These are phyloP conservation scores for Oreocharis arfaki DNA, from an alignment of 2,113 vertebrate genomes.

Conservation along the genomic window DNA sequence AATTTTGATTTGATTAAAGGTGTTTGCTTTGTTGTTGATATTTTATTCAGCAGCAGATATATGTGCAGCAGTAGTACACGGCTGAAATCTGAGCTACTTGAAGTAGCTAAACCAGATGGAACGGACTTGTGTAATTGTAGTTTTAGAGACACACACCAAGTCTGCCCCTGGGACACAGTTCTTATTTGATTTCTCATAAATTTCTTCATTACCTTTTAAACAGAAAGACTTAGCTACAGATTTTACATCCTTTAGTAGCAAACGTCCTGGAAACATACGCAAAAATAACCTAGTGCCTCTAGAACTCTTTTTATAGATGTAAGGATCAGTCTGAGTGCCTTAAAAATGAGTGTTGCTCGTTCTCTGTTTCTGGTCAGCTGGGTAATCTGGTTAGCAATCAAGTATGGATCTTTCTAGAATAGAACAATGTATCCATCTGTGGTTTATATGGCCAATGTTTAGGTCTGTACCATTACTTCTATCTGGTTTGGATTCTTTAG, in stretches of 20 bases:
- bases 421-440: background rate
- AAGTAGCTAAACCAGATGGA: background rate
- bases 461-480: background rate
- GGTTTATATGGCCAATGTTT: background rate
- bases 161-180: background rate
- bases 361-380: background rate
- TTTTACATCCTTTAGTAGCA: background rate
- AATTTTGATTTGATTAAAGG: background rate
- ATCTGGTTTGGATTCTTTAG: background rate
- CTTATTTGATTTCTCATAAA: background rate
- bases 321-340: background rate
- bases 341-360: background rate
- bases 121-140: background rate
- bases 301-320: background rate
- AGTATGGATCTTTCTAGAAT: background rate
- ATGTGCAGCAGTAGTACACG: accelerated
- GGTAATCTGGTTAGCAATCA: background rate
- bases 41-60: background rate
- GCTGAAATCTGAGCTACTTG: background rate
- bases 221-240: background rate
- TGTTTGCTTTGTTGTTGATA: background rate
- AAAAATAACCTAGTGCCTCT: background rate
- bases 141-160: background rate
- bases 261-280: background rate
- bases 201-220: background rate